Evolutionary conservation across 2,113 vertebrate species (phyloP).

Genomic region (Zeus faber): DNA sequence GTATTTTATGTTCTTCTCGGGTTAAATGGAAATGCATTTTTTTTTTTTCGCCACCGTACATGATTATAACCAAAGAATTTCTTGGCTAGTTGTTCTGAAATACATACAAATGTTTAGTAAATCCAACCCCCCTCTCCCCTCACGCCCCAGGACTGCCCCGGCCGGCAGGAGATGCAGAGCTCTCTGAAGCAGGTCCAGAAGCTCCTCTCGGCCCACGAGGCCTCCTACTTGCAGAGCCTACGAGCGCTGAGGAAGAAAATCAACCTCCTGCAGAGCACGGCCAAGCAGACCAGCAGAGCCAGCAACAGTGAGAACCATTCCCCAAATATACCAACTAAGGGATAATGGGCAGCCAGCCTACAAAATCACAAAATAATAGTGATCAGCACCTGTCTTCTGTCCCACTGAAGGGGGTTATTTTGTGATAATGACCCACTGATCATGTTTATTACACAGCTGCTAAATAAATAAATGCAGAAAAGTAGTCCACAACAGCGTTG

Average conservation of each 20-base stretch:
- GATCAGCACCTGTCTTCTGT: too few species aligned
- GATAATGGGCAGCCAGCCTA: too few species aligned
- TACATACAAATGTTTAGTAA: neutral
- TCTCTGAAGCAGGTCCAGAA: conserved; percentile 81
- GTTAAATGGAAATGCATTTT: neutral
- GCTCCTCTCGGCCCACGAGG: conserved; percentile 79
- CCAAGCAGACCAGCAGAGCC: conserved; percentile 55
- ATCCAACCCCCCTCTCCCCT: neutral
- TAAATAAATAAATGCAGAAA: too few species aligned
- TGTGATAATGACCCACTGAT: too few species aligned
- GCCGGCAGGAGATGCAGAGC: conserved; percentile 69
- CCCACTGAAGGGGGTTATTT: too few species aligned
- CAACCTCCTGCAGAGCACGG: conserved; percentile 69
- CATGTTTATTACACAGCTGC: too few species aligned
- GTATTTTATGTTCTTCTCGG: neutral
- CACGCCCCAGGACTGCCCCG: conserved; percentile 73
- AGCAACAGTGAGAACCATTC: conserved; percentile 72
- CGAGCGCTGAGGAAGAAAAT: conserved; percentile 80
- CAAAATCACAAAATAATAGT: too few species aligned
- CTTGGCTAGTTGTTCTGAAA: too few species aligned
- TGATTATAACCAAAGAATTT: neutral
- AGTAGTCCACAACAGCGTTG: too few species aligned
- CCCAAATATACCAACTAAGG: too few species aligned
- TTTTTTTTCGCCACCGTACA: too few species aligned
- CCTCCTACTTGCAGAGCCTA: conserved; percentile 72